phyloP scores from a whole-genome alignment of 2,113 vertebrate genomes.

The Dascyllus trimaculatus region DNA sequence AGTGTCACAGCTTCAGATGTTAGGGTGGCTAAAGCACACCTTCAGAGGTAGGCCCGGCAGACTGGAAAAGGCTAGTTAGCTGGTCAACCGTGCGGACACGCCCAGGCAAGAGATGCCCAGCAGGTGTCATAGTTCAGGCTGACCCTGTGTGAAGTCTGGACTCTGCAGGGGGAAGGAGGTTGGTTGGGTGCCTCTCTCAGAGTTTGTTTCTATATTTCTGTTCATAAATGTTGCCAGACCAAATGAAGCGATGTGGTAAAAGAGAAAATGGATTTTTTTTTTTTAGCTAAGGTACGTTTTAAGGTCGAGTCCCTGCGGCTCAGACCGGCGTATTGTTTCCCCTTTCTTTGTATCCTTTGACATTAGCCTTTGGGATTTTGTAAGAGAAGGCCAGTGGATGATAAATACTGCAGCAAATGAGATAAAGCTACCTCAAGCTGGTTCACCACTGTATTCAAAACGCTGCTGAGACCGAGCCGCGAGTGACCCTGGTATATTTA shows the following conservation, averaged over 20 bases:
- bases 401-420: slow-evolving; percentile 56
- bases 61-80: slow-evolving; percentile 25
- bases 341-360: slow-evolving; percentile 22
- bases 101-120: slow-evolving; percentile 34
- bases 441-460: slow-evolving; percentile 48
- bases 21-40: not conserved
- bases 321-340: not conserved
- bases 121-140: slow-evolving; percentile 32
- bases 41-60: not conserved
- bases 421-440: slow-evolving; percentile 17
- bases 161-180: slow-evolving; percentile 2
- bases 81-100: slow-evolving; percentile 22
- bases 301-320: slow-evolving; percentile 44
- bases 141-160: slow-evolving; percentile 30
- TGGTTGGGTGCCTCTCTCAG: slow-evolving; percentile 12
- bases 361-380: slow-evolving; percentile 57
- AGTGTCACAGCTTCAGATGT: not conserved
- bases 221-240: not conserved
- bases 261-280: slow-evolving; percentile 35
- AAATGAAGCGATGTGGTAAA: not conserved
- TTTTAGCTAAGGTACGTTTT: slow-evolving; percentile 38
- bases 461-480: slow-evolving; percentile 18
- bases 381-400: slow-evolving; percentile 51
- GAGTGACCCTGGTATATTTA: slow-evolving; percentile 51
- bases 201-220: not conserved